Percentiles rank a stretch among this genome's conserved stretches.
phyloP scores from a whole-genome alignment of 2,797 vertebrate species.

The Urosaurus nigricauda region DNA sequence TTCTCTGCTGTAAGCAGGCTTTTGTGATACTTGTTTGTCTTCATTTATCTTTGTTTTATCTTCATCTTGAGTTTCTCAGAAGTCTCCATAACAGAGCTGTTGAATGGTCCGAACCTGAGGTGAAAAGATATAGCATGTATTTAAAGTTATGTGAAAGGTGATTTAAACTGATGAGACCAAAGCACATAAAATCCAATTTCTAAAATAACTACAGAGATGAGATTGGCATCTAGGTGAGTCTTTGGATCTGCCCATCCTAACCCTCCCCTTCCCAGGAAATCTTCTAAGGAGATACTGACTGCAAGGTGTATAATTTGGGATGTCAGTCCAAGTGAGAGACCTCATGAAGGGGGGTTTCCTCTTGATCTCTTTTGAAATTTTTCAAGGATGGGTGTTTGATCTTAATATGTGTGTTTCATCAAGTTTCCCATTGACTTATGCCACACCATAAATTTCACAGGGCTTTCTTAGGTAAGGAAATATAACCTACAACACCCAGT shows the following conservation, averaged over 20 bases:
- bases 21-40: not conserved
- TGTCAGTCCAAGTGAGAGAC: not conserved
- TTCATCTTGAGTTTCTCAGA: slow-evolving; percentile 1
- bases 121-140: not conserved
- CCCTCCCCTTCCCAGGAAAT: not conserved
- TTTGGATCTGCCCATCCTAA: not conserved
- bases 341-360: not conserved
- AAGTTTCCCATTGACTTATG: too few relatives aligned
- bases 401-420: too few relatives aligned
- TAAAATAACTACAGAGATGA: not conserved
- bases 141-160: not conserved
- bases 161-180: not conserved
- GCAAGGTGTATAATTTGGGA: not conserved
- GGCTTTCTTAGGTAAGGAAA: too few relatives aligned
- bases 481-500: too few relatives aligned
- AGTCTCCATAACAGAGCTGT: not conserved
- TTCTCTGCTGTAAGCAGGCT: not conserved
- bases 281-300: not conserved
- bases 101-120: not conserved
- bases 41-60: not conserved
- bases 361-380: too few relatives aligned
- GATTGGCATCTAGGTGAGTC: not conserved
- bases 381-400: too few relatives aligned
- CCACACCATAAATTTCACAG: too few relatives aligned
- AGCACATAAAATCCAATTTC: not conserved